Evolutionary conservation across 2,113 vertebrate genomes (phyloP).

Genomic region (Calypte anna): DNA sequence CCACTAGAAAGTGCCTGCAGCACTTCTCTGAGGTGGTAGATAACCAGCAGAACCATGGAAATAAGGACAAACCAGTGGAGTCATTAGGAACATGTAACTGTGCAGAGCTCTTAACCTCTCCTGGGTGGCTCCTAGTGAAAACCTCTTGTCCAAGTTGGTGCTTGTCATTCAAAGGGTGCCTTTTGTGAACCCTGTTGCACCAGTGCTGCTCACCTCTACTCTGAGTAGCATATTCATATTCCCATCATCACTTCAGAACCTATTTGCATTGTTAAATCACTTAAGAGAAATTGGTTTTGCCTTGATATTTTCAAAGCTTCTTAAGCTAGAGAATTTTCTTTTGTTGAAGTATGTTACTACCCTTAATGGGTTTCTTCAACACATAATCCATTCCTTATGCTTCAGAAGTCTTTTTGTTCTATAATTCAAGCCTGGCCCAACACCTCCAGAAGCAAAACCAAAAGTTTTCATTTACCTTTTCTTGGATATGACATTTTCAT

Average conservation of each 20-base stretch:
- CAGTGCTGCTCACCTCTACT: neutral
- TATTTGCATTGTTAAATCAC: conserved; percentile 24
- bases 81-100: neutral
- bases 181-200: neutral
- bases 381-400: neutral
- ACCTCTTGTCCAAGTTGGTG: neutral
- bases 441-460: neutral
- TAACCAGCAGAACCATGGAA: neutral
- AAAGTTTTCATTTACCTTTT: neutral
- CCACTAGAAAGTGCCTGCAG: conserved; percentile 46
- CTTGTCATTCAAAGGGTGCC: neutral
- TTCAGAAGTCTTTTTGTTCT: neutral
- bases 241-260: neutral
- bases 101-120: neutral
- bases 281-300: neutral
- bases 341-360: neutral
- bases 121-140: neutral
- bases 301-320: neutral
- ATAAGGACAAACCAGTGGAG: neutral
- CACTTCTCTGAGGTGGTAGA: neutral
- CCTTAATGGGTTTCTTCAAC: neutral
- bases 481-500: neutral
- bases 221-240: neutral
- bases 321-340: neutral
- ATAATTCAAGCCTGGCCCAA: neutral